A percentile compares a stretch with the other conserved stretches of the same genome.
phyloP scores from a whole-genome alignment of 2,113 vertebrate genomes.

The Nothoprocta pentlandii region DNA sequence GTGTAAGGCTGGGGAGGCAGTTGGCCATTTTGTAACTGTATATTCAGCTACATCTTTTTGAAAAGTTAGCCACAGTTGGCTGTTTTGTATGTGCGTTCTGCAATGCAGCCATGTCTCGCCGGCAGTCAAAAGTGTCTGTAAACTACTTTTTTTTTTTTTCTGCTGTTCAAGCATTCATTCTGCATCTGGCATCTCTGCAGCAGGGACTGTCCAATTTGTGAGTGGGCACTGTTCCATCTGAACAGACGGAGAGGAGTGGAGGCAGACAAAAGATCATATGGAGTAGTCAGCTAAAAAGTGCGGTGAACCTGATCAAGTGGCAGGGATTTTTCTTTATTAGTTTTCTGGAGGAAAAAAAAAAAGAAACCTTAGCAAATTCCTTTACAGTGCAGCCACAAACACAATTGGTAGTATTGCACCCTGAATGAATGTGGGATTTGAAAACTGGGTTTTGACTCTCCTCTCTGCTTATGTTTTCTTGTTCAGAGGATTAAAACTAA shows the following conservation, averaged over 20 bases:
- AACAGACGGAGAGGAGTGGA: conserved; percentile 56
- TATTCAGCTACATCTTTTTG: conserved; percentile 6
- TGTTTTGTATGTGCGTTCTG: conserved; percentile 10
- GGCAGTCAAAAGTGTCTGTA: conserved; percentile 25
- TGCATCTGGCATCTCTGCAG: conserved; percentile 41
- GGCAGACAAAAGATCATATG: conserved; percentile 69
- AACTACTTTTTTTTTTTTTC: background rate
- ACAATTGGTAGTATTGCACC: background rate
- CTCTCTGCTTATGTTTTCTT: conserved; percentile 3
- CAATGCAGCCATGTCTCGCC: conserved; percentile 7
- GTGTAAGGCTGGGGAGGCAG: background rate
- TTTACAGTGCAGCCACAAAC: background rate
- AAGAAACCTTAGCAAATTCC: background rate
- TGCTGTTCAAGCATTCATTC: conserved; percentile 53
- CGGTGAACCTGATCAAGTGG: conserved; percentile 31
- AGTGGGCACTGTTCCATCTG: conserved; percentile 50
- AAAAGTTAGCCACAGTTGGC: background rate
- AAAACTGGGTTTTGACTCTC: background rate
- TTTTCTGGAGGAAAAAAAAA: background rate
- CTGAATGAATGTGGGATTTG: background rate
- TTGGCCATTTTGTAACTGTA: background rate
- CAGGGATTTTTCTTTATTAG: background rate
- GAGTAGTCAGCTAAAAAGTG: conserved; percentile 47
- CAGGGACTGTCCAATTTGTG: conserved; percentile 35
- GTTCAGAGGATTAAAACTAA: conserved; percentile 16